Evolutionary conservation across 2,113 vertebrate genomes (phyloP).

Genomic region (Acinonyx jubatus): DNA sequence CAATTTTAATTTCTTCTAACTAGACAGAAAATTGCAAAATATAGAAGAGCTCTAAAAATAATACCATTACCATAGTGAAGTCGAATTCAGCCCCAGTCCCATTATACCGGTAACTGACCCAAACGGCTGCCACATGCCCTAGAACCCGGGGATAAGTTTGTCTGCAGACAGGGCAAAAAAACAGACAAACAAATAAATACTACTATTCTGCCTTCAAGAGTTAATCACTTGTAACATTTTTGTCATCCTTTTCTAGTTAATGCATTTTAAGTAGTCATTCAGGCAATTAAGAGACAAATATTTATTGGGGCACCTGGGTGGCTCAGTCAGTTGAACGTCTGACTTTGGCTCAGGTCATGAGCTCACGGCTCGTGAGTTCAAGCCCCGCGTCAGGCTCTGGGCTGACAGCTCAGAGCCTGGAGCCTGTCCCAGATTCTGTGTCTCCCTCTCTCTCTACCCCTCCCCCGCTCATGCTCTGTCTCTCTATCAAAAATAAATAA

Average conservation of each 20-base stretch:
- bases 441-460: no score
- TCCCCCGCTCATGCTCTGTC: no score
- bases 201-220: not conserved
- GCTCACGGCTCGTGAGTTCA: no score
- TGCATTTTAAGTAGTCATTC: not conserved
- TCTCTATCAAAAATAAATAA: no score
- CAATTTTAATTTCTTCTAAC: slow-evolving; percentile 41
- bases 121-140: slow-evolving; percentile 58
- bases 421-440: no score
- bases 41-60: not conserved
- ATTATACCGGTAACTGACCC: slow-evolving; percentile 53
- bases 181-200: not conserved
- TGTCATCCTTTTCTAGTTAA: not conserved
- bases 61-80: slow-evolving; percentile 59
- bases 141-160: slow-evolving; percentile 62
- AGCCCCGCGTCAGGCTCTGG: no score
- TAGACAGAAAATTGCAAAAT: not conserved
- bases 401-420: no score
- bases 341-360: no score
- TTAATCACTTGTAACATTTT: not conserved
- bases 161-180: not conserved
- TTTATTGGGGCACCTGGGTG: not conserved
- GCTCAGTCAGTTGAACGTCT: no score
- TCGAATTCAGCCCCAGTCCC: slow-evolving; percentile 68
- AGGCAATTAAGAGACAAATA: slow-evolving; percentile 36